These are phyloP conservation scores for Sepiola atlantica DNA, from an alignment of 2,888 invertebrate genomes.

Conservation along the genomic window DNA sequence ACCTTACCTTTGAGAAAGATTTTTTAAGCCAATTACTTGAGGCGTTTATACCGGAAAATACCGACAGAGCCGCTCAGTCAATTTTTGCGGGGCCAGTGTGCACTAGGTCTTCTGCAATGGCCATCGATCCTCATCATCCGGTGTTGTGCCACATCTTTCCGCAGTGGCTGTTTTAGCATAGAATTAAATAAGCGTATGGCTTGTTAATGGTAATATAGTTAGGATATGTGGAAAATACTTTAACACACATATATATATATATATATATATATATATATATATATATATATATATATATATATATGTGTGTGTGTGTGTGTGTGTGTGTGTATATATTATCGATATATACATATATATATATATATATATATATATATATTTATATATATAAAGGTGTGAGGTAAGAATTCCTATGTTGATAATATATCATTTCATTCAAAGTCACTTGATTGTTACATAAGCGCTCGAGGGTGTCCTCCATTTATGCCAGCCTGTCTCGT, in stretches of 20 bases:
- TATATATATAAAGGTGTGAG: not conserved
- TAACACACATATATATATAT: not conserved
- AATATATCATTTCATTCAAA: too few relatives aligned
- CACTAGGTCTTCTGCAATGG: not conserved
- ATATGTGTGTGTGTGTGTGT: slow-evolving; percentile 16
- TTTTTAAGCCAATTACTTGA: not conserved
- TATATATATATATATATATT: not conserved
- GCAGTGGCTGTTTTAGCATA: not conserved
- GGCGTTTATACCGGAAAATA: not conserved
- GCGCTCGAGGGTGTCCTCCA: too few relatives aligned
- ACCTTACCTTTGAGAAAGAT: not conserved
- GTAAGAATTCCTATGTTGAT: too few relatives aligned
- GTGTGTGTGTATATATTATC: not conserved
- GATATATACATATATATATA: not conserved
- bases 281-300: not conserved
- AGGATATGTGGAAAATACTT: too few relatives aligned
- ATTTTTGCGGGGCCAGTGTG: not conserved
- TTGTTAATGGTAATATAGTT: too few relatives aligned
- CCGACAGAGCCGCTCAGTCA: not conserved
- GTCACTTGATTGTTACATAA: too few relatives aligned
- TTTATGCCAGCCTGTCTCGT: too few relatives aligned
- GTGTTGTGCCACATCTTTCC: not conserved
- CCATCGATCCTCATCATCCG: not conserved
- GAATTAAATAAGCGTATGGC: not conserved
- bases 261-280: not conserved